These are phyloP conservation scores for Donacobius atricapilla DNA, from an alignment of 2,113 vertebrate genomes.

Conservation along the genomic window DNA sequence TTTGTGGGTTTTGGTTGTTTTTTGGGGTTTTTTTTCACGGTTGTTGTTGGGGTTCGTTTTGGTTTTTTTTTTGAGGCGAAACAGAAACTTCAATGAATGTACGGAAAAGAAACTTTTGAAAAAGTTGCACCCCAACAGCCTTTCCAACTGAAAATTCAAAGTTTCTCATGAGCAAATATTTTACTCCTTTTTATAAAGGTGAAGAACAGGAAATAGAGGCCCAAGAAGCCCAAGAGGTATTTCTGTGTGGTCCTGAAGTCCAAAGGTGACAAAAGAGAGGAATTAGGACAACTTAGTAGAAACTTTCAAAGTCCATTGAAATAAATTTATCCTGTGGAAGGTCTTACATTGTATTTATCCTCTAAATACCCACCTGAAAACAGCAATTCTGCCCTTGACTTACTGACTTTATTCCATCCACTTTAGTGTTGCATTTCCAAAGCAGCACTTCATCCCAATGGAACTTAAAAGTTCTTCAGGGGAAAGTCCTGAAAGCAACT, in stretches of 20 bases:
- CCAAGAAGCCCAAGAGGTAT: neutral
- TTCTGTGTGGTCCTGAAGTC: neutral
- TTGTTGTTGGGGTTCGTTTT: too few species aligned
- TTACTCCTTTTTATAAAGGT: neutral
- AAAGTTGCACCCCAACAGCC: neutral
- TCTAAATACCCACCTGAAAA: neutral
- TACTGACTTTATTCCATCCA: neutral
- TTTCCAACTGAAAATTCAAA: neutral
- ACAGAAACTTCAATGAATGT: neutral
- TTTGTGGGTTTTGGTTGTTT: neutral
- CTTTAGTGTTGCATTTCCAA: neutral
- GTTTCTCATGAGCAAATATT: neutral
- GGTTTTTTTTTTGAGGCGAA: neutral
- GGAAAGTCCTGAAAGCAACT: neutral
- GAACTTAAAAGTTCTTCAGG: conserved; percentile 1
- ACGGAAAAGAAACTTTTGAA: neutral
- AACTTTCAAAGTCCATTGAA: neutral
- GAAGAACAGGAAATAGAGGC: neutral
- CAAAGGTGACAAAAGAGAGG: neutral
- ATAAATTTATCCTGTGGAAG: neutral
- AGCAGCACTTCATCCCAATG: neutral
- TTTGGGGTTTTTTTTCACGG: neutral
- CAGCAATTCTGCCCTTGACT: neutral
- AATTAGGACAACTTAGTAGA: neutral
- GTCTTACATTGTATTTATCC: neutral